These are phyloP conservation scores for Tiliqua scincoides DNA, from an alignment of 2,113 vertebrate genomes.

Conservation along the genomic window DNA sequence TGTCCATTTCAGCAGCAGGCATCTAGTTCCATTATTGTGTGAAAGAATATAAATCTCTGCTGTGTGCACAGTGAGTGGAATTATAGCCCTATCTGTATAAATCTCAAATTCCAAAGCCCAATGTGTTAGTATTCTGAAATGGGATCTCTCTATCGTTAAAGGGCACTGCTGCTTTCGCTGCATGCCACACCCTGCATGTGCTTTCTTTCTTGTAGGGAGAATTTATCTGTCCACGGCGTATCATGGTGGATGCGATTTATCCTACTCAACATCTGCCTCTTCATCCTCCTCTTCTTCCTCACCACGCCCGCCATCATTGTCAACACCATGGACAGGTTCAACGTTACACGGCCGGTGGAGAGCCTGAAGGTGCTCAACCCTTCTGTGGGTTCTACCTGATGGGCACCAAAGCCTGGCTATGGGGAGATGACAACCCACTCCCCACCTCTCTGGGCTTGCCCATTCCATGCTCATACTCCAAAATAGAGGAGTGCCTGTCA, in stretches of 20 bases:
- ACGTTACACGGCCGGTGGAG: slow-evolving; percentile 93
- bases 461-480: slow-evolving; percentile 4
- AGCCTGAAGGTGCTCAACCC: slow-evolving; percentile 82
- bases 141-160: neutral
- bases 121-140: neutral
- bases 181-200: neutral
- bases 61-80: neutral
- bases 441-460: neutral
- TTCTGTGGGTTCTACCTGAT: neutral
- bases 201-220: slow-evolving; percentile 83
- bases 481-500: too few species aligned
- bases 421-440: neutral
- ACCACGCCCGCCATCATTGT: slow-evolving; percentile 97
- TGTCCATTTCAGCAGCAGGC: neutral
- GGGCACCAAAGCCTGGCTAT: neutral
- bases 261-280: slow-evolving; percentile 92
- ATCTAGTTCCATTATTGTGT: neutral
- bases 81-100: neutral
- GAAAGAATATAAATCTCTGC: neutral
- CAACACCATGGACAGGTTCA: slow-evolving; percentile 98
- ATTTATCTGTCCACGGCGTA: slow-evolving; percentile 89
- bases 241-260: slow-evolving; percentile 92
- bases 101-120: neutral
- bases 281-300: slow-evolving; percentile 96
- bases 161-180: neutral